A percentile compares a stretch with the other conserved stretches of the same genome.
These are phyloP conservation scores for Leucophenga varia DNA, from an alignment of 1,140 invertebrate species.

Conservation along the genomic window DNA sequence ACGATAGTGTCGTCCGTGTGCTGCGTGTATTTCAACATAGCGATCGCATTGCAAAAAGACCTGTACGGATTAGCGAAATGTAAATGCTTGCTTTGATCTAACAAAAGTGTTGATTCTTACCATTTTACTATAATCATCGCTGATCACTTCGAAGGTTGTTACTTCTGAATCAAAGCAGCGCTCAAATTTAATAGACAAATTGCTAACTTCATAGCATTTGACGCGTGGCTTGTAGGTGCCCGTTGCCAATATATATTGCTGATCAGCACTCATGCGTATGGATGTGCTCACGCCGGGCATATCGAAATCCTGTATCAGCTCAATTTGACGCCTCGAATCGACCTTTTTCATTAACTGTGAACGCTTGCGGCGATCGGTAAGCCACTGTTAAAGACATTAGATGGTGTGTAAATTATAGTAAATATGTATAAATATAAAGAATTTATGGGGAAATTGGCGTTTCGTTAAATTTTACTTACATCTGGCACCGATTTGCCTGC, in stretches of 20 bases:
- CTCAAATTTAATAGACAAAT: conserved; percentile 98
- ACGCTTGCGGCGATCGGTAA: conserved; percentile 86
- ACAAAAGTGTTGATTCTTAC: conserved; percentile 58
- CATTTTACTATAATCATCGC: conserved; percentile 86
- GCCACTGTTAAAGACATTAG: conserved; percentile 69
- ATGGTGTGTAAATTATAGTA: conserved; percentile 5
- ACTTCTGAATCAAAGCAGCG: conserved; percentile 97
- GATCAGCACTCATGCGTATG: conserved; percentile 86
- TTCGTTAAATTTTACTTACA: conserved; percentile 74
- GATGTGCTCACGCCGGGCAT: conserved; percentile 93
- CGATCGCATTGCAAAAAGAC: conserved; percentile 83
- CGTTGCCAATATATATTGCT: conserved; percentile 88
- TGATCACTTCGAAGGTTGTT: conserved; percentile 81
- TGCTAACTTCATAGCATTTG: conserved; percentile 94
- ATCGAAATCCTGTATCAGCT: conserved; percentile 98
- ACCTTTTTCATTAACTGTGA: conserved; percentile 87
- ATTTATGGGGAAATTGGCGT: no score
- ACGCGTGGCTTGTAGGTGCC: conserved; percentile 96
- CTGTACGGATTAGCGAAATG: conserved; percentile 59
- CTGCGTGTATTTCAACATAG: conserved; percentile 93
- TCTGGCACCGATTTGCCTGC: conserved; percentile 95
- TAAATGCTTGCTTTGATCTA: neutral
- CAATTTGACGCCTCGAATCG: conserved; percentile 85
- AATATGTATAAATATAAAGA: conserved; percentile 5
- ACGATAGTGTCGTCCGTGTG: conserved; percentile 87